phyloP scores from a whole-genome alignment of 1,140 invertebrate genomes.

The Ephestia elutella region DNA sequence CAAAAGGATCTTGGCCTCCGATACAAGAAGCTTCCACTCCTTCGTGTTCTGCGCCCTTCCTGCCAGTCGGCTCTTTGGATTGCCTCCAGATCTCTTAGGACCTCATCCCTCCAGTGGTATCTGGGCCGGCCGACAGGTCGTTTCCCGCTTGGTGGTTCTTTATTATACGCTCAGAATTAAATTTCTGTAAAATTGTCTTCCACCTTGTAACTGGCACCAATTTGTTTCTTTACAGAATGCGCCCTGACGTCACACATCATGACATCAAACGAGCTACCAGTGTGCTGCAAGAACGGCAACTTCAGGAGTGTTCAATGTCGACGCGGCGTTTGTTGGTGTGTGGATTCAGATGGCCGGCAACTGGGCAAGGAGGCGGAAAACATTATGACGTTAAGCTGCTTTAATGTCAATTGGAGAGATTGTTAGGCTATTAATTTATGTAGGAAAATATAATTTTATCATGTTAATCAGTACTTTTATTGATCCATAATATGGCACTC shows the following conservation, averaged over 20 bases:
- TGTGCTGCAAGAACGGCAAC: constrained; percentile 77
- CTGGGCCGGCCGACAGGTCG: too few relatives aligned
- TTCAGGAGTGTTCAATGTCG: constrained; percentile 76
- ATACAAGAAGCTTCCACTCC: too few relatives aligned
- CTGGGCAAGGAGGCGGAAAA: constrained; percentile 44
- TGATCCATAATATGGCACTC: too few relatives aligned
- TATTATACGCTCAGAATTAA: background rate
- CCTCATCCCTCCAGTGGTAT: too few relatives aligned
- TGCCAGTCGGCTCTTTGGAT: too few relatives aligned
- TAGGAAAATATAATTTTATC: background rate
- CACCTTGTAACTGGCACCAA: too few relatives aligned
- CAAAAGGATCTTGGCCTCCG: too few relatives aligned
- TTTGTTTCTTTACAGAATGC: constrained; percentile 69
- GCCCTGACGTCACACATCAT: constrained; percentile 70
- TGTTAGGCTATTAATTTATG: constrained; percentile 37
- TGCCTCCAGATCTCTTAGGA: too few relatives aligned
- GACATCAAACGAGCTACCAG: constrained; percentile 62
- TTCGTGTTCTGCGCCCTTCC: too few relatives aligned
- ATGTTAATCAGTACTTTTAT: too few relatives aligned
- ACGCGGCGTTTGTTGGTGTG: constrained; percentile 75
- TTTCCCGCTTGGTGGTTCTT: too few relatives aligned
- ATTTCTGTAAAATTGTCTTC: too few relatives aligned
- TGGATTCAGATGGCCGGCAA: constrained; percentile 76
- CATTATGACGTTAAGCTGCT: constrained; percentile 50
- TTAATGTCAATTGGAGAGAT: constrained; percentile 37